These are phyloP conservation scores for Hypena proboscidalis DNA, from an alignment of 2,888 invertebrate genomes.

Conservation along the genomic window DNA sequence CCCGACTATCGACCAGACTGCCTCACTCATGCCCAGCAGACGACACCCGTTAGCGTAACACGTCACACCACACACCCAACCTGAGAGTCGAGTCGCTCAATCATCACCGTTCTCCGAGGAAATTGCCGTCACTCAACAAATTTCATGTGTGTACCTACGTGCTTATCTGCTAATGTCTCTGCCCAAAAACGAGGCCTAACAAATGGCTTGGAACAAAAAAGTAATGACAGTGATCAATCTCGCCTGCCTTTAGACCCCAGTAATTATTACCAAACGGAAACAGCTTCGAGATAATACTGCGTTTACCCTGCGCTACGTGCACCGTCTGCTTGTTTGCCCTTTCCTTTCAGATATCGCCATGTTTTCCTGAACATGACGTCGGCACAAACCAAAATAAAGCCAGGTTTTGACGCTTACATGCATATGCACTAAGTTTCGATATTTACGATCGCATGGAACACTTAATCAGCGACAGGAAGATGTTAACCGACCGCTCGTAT, in stretches of 20 bases:
- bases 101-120: constrained; percentile 46
- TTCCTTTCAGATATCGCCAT: constrained; percentile 50
- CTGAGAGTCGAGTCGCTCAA: constrained; percentile 29
- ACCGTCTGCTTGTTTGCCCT: constrained; percentile 55
- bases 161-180: constrained; percentile 50
- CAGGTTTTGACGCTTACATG: constrained; percentile 56
- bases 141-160: constrained; percentile 49
- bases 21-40: constrained; percentile 2
- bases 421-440: constrained; percentile 55
- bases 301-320: constrained; percentile 60
- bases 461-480: constrained; percentile 74
- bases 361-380: constrained; percentile 42
- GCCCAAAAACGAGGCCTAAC: constrained; percentile 42
- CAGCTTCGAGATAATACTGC: constrained; percentile 63
- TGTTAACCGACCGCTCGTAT: constrained; percentile 68
- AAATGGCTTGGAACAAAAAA: constrained; percentile 60
- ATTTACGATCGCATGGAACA: constrained; percentile 67
- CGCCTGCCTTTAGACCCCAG: constrained; percentile 37
- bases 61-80: constrained; percentile 32
- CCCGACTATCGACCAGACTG: constrained; percentile 6
- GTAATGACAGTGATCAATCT: constrained; percentile 63
- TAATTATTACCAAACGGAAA: constrained; percentile 71
- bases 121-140: constrained; percentile 58
- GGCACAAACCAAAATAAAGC: constrained; percentile 55
- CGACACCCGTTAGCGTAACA: constrained; percentile 8